Percentiles rank a stretch among this genome's conserved stretches.
Conservation (phyloP, 2,888 invertebrate genomes). For the Lasius fuliginosus region DNA sequence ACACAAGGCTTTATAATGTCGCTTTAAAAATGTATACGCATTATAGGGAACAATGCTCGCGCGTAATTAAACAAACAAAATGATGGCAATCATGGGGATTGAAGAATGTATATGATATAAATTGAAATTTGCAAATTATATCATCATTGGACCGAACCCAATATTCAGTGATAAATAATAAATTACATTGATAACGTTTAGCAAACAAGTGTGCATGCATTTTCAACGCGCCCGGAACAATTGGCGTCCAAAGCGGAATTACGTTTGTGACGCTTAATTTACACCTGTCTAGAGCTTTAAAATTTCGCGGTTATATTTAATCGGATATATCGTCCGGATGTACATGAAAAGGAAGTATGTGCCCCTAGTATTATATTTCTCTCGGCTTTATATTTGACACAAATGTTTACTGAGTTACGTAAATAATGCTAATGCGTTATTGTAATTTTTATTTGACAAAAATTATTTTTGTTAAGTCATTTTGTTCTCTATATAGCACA, state of each 20-base stretch:
- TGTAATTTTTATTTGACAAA: constrained; percentile 27
- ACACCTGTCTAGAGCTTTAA: constrained; percentile 56
- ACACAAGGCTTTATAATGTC: constrained; percentile 41
- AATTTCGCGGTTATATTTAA: constrained; percentile 54
- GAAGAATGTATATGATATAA: constrained; percentile 55
- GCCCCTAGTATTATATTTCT: neutral
- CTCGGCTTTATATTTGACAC: constrained; percentile 37
- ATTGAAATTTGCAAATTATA: constrained; percentile 58
- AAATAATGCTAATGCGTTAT: constrained; percentile 12
- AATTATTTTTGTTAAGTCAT: constrained; percentile 16
- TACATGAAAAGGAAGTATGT: constrained; percentile 33
- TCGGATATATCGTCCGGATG: constrained; percentile 25
- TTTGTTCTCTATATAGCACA: neutral
- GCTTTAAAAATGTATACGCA: constrained; percentile 49
- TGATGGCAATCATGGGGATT: constrained; percentile 55
- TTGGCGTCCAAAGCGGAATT: constrained; percentile 55
- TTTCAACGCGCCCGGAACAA: constrained; percentile 49
- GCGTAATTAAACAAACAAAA: constrained; percentile 56
- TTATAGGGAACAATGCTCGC: constrained; percentile 43
- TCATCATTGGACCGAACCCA: constrained; percentile 53
- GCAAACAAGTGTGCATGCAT: constrained; percentile 53
- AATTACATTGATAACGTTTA: constrained; percentile 55
- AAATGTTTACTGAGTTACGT: constrained; percentile 30
- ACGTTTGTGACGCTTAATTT: constrained; percentile 58
- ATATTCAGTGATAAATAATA: constrained; percentile 56